These are phyloP conservation scores for Lycorma delicatula DNA, from an alignment of 1,140 invertebrate species.

Conservation along the genomic window DNA sequence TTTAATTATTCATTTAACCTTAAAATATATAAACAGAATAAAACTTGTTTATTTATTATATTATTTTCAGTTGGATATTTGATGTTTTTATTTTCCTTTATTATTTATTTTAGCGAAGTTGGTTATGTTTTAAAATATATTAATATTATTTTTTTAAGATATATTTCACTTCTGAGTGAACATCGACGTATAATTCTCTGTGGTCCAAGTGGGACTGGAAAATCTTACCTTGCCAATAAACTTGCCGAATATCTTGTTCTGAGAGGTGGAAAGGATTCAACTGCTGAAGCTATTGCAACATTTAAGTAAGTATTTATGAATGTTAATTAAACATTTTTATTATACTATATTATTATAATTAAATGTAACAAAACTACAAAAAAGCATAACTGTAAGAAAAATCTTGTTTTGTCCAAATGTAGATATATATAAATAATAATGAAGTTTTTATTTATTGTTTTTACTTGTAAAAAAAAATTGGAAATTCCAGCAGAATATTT, in stretches of 20 bases:
- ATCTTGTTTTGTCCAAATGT: too few relatives aligned
- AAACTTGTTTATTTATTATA: too few relatives aligned
- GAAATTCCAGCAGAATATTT: too few relatives aligned
- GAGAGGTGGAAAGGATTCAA: conserved; percentile 53
- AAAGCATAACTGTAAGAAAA: not conserved
- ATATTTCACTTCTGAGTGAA: conserved; percentile 79
- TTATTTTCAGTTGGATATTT: too few relatives aligned
- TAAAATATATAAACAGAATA: too few relatives aligned
- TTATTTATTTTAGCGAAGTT: too few relatives aligned
- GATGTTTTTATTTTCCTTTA: too few relatives aligned
- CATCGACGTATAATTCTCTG: conserved; percentile 89
- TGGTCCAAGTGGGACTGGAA: conserved; percentile 94
- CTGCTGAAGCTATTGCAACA: conserved; percentile 69
- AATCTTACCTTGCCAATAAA: conserved; percentile 92
- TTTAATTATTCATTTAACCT: too few relatives aligned
- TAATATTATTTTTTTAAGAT: too few relatives aligned
- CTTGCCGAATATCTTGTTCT: conserved; percentile 83
- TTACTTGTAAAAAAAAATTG: not conserved
- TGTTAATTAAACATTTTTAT: not conserved
- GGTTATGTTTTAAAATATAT: too few relatives aligned
- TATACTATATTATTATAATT: not conserved
- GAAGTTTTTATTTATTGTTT: not conserved
- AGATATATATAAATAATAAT: not conserved
- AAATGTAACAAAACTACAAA: not conserved
- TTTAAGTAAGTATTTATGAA: conserved; percentile 56